These are phyloP conservation scores for Mareca penelope DNA, from an alignment of 2,797 vertebrate species.

Conservation along the genomic window DNA sequence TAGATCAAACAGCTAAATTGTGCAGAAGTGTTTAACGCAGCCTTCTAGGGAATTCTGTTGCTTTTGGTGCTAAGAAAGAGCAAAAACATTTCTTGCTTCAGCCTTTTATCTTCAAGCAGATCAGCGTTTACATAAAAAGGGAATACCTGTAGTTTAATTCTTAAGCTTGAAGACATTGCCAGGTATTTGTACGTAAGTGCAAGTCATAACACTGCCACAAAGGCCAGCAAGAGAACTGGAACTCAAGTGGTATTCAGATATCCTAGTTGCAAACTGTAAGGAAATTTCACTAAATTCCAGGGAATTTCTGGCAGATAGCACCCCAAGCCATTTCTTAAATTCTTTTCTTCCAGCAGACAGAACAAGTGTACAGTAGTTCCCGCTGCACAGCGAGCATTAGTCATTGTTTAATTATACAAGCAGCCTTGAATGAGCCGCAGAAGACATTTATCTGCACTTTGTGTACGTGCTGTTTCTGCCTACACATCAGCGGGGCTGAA, in stretches of 20 bases:
- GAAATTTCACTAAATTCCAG: background rate
- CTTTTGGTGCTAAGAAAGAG: background rate
- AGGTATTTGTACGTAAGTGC: background rate
- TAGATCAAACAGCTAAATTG: background rate
- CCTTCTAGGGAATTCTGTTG: background rate
- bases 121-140: background rate
- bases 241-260: background rate
- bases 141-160: background rate
- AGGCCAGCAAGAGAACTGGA: background rate
- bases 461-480: background rate
- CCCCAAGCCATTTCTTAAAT: background rate
- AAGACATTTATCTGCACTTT: background rate
- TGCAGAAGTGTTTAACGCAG: background rate
- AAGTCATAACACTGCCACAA: background rate
- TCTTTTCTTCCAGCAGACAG: background rate
- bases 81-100: background rate
- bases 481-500: background rate
- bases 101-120: background rate
- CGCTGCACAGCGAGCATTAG: background rate
- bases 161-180: background rate
- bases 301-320: background rate
- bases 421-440: background rate
- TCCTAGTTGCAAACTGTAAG: background rate
- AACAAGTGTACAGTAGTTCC: background rate
- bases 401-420: background rate